These are phyloP conservation scores for Perca fluviatilis DNA, from an alignment of 2,113 vertebrate species.

Conservation along the genomic window DNA sequence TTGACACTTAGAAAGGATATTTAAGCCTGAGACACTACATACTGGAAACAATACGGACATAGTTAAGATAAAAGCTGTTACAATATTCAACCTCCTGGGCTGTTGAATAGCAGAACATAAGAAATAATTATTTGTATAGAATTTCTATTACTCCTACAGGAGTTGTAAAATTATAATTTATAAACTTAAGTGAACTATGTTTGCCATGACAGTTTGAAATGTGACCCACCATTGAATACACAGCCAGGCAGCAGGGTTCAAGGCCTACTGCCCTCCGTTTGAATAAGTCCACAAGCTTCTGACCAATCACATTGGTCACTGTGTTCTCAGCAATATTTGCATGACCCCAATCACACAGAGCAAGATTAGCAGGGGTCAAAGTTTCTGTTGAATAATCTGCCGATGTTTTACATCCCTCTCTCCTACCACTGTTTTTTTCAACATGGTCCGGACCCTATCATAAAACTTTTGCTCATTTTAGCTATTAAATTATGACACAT, in stretches of 20 bases:
- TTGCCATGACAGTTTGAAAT: slow-evolving; percentile 45
- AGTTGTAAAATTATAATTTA: slow-evolving; percentile 8
- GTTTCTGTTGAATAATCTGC: slow-evolving; percentile 68
- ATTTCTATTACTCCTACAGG: neutral
- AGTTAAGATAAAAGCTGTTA: neutral
- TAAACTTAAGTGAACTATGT: neutral
- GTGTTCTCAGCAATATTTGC: slow-evolving; percentile 75
- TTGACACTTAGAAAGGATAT: slow-evolving; percentile 4
- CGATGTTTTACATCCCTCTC: slow-evolving; percentile 56
- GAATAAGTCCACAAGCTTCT: slow-evolving; percentile 53
- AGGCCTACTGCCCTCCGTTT: slow-evolving; percentile 60
- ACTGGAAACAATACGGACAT: neutral
- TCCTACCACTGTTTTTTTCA: slow-evolving; percentile 1
- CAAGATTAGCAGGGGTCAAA: slow-evolving; percentile 76
- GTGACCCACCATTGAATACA: slow-evolving; percentile 44
- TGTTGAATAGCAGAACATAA: slow-evolving; percentile 1
- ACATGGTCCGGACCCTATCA: neutral
- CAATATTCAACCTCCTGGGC: neutral
- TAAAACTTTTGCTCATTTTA: neutral
- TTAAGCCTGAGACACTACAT: slow-evolving; percentile 11
- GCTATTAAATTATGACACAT: neutral
- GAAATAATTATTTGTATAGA: slow-evolving; percentile 1
- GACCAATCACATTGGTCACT: slow-evolving; percentile 63
- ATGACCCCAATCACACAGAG: slow-evolving; percentile 66
- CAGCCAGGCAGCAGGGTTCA: slow-evolving; percentile 55